Percentiles rank a stretch among this genome's conserved stretches.
Conservation (phyloP, 1,140 invertebrate genomes). For the Drosophila nebulosa region DNA sequence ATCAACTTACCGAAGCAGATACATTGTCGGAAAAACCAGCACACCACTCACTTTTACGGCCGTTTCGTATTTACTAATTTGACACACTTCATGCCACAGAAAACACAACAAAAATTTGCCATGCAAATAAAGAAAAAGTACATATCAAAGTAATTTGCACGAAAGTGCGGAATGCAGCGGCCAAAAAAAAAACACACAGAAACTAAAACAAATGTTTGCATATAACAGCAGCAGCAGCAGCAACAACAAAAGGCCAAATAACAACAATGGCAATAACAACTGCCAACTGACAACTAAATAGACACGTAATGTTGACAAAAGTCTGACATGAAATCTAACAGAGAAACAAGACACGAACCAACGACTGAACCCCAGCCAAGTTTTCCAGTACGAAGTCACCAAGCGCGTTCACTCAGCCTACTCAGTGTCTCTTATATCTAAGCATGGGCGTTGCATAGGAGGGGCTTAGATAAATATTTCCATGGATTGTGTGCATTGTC, state of each 20-base stretch:
- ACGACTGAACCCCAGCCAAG: constrained; percentile 34
- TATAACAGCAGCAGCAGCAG: constrained; percentile 32
- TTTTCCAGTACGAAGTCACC: constrained; percentile 35
- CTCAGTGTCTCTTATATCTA: not conserved
- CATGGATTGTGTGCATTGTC: too few species aligned
- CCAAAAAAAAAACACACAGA: constrained; percentile 34
- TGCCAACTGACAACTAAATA: constrained; percentile 76
- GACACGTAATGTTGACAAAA: constrained; percentile 78
- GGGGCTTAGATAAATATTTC: too few species aligned
- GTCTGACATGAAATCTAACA: constrained; percentile 76
- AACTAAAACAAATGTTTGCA: constrained; percentile 42
- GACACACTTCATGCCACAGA: constrained; percentile 11
- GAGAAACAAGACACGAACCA: constrained; percentile 52
- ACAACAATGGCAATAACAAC: constrained; percentile 55
- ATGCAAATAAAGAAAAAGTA: constrained; percentile 37
- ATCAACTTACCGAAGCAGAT: too few species aligned
- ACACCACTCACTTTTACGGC: not conserved
- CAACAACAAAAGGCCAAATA: constrained; percentile 25
- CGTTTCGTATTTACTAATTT: constrained; percentile 12
- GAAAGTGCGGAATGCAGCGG: constrained; percentile 45
- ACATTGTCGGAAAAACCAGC: not conserved
- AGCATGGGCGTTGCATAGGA: not conserved
- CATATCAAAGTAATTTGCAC: constrained; percentile 44
- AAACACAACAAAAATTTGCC: constrained; percentile 26
- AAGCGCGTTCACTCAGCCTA: constrained; percentile 4